These are phyloP conservation scores for Musca domestica DNA, from an alignment of 1,140 invertebrate species.

Conservation along the genomic window DNA sequence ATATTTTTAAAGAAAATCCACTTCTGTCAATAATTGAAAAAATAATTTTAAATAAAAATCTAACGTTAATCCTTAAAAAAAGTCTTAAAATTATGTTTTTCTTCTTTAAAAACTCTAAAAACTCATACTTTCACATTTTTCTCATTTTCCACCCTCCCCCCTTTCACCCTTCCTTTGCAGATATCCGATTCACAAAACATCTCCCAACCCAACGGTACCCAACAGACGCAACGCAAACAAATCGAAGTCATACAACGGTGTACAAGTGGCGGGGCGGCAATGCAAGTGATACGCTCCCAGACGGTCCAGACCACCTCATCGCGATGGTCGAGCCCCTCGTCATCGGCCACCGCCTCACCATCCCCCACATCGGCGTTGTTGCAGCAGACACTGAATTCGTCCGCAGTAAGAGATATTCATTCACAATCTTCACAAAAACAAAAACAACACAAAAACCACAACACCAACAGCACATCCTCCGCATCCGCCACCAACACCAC, in stretches of 20 bases:
- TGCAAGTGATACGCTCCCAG: slow-evolving; percentile 59
- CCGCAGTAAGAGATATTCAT: too few relatives aligned
- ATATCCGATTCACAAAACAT: slow-evolving; percentile 55
- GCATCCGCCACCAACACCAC: background rate
- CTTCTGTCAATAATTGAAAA: too few relatives aligned
- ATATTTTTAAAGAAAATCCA: too few relatives aligned
- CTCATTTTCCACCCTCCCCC: slow-evolving; percentile 6
- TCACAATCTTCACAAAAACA: background rate
- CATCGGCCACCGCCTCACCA: slow-evolving; percentile 34
- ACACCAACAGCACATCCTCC: background rate
- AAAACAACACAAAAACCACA: background rate
- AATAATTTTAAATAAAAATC: background rate
- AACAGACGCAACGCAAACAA: slow-evolving; percentile 57
- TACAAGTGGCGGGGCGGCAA: slow-evolving; percentile 54
- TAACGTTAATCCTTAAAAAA: background rate
- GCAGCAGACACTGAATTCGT: slow-evolving; percentile 22
- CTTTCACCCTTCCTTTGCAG: slow-evolving; percentile 33
- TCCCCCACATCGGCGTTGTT: slow-evolving; percentile 20
- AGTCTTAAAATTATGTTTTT: background rate
- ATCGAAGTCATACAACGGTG: slow-evolving; percentile 56
- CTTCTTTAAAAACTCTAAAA: too few relatives aligned
- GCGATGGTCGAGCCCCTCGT: slow-evolving; percentile 53
- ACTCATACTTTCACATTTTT: background rate
- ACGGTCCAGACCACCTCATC: slow-evolving; percentile 56
- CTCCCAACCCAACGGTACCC: slow-evolving; percentile 52